These are phyloP conservation scores for Chorisops tibialis DNA, from an alignment of 2,888 invertebrate species.

Conservation along the genomic window DNA sequence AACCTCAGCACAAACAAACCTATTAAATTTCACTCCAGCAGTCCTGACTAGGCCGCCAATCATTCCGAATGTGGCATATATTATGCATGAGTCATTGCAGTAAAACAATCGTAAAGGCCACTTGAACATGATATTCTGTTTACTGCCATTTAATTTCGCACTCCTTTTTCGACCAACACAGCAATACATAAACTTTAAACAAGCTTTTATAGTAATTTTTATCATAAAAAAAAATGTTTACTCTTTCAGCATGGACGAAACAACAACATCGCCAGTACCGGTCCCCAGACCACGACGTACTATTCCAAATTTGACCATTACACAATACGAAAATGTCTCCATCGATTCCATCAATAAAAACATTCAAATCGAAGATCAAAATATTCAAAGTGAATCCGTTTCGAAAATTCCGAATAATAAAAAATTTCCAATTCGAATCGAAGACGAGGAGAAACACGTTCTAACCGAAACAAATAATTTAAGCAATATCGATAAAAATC, in stretches of 20 bases:
- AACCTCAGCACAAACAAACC: too few relatives aligned
- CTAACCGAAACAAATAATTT: conserved; percentile 42
- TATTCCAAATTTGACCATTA: conserved; percentile 42
- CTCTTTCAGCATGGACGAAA: conserved; percentile 5
- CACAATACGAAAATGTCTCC: conserved; percentile 49
- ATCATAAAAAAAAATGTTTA: too few relatives aligned
- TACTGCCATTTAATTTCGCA: too few relatives aligned
- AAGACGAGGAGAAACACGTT: conserved; percentile 35
- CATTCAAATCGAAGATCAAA: conserved; percentile 44
- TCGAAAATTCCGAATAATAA: conserved; percentile 45
- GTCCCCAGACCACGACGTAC: conserved; percentile 49
- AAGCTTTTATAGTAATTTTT: too few relatives aligned
- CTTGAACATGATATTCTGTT: too few relatives aligned
- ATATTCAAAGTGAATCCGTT: conserved; percentile 41
- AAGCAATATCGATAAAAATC: conserved; percentile 46
- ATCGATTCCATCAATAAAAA: conserved; percentile 42
- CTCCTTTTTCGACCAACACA: too few relatives aligned
- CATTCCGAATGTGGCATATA: too few relatives aligned
- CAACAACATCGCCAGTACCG: conserved; percentile 37
- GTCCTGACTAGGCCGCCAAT: too few relatives aligned
- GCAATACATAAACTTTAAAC: too few relatives aligned
- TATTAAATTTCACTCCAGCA: too few relatives aligned
- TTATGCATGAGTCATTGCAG: too few relatives aligned
- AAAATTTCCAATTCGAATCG: conserved; percentile 37
- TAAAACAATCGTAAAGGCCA: too few relatives aligned